Base-by-base conservation (phyloP, 2,113 vertebrate genomes). In the Tragelaphus scriptus region DNA sequence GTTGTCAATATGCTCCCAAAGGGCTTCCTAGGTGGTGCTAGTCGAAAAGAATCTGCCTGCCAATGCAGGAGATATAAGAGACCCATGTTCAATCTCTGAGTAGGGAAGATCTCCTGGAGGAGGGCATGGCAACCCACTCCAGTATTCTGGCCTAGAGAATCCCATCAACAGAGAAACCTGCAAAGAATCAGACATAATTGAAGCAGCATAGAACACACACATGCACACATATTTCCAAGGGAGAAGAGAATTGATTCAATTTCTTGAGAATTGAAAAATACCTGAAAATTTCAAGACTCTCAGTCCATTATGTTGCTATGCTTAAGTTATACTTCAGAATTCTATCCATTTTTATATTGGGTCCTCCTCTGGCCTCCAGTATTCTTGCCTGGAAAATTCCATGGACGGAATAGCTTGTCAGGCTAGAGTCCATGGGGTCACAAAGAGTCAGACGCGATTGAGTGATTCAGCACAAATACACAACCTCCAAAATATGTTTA, bases 371-470 rank as follows among this genome's bases (percentile, higher is more conserved):
- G 23, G 71, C 23, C 71, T 77, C 71, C 23, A 44, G 40, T 26
- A 77, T 40, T 77, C 71, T 77, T 77, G 71, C 36, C 40, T 77
- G 40, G 71, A 77, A 26, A 77, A 77, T 44, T 77, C 71, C 21
- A 77, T 44, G 40, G 71, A 77, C 7, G 23, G 71, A 44, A 12
- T 40, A 77, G 36, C 71, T 25, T 77, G 40, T 40, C 40, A 26
- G 71, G 36, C 71, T 26, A 44, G 23, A 14, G 40, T 77, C 71
- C 12, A 13, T 77, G 71, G 36, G 40, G 36, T 77, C 71, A 75
- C n/a, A 44, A 77, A 77, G 40, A 44, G 36, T 44, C 0, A 0
- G 71, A 77, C 6, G 2, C 26, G 21, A 77, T 1, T 77, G 36
- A 77, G 36, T 75, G 65, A 68, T 8, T 71, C 36, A 77, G 12